Base-by-base conservation (phyloP, 2,797 vertebrate species). In the Australoheros facetus region DNA sequence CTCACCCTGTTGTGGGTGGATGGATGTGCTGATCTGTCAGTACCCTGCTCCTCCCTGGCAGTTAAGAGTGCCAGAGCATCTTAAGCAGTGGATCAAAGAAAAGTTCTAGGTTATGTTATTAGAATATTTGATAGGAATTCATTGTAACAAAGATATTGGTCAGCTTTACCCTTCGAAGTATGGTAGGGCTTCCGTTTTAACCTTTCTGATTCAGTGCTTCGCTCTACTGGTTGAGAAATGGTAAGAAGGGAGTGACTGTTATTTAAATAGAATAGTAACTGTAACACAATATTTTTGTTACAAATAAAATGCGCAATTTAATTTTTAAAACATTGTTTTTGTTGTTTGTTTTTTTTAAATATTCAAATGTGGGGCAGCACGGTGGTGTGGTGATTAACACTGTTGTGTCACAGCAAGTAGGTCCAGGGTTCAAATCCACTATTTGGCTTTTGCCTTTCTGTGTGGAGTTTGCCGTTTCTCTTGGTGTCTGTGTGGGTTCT, bases 1-100 rank as follows among this genome's bases (percentile, higher is more conserved):
- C 80, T 81, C 88, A 86, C 84, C 77, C 79, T 78, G 82, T 51
- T 57, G 91, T 91, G 90, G 90, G 90, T 84, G 91, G 87, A 79
- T 81, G 80, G 85, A 83, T 86, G 77, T 26, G 59, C 73, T 58
- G 45, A 87, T 86, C 75, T 79, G 84, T 84, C 73, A 34, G 62
- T 82, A 48, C 51, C 9, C 39, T 54, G 57, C 54, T 56, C 75
- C 71, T 85, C 75, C 37, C 23, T 79, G 57, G 79, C 71, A 71
- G 58, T 76, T 48, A 1, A 37, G 21, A 60, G 53, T 23, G 34
- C 23, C 71, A 32, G 19, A 39, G 45, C 11, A 58, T 28, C 17
- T 51, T 19, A 51, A 19, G 48, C 16, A 19, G 7, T 51, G 17
- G 17, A 7, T 51, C 16, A 51, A 51, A 19, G 48, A 17, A 51